These are phyloP conservation scores for Etheostoma perlongum DNA, from an alignment of 2,797 vertebrate genomes.

Conservation along the genomic window DNA sequence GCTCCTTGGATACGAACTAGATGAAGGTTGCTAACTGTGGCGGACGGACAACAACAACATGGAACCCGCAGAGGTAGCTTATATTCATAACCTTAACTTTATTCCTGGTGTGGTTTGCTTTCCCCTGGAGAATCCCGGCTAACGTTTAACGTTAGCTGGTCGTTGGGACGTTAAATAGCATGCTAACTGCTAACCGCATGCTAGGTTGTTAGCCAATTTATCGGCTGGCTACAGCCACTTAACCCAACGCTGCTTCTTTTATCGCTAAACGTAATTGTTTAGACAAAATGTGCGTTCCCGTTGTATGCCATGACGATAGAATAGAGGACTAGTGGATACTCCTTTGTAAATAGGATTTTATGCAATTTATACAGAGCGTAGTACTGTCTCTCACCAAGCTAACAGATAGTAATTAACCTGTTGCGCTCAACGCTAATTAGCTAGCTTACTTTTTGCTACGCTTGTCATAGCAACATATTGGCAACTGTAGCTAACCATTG, in stretches of 20 bases:
- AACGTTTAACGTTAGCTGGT: not conserved
- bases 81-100: not conserved
- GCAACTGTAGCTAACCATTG: not conserved
- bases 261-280: not conserved
- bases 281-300: too few relatives aligned
- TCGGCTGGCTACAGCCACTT: too few relatives aligned
- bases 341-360: not conserved
- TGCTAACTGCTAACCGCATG: too few relatives aligned
- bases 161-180: not conserved
- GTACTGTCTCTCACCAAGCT: not conserved
- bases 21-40: slow-evolving; percentile 52
- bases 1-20: slow-evolving; percentile 61
- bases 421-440: slow-evolving; percentile 9
- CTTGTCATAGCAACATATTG: not conserved
- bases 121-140: not conserved
- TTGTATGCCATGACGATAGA: too few relatives aligned
- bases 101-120: fast-evolving
- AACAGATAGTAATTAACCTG: slow-evolving; percentile 7
- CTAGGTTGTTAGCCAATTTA: not conserved
- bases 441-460: not conserved
- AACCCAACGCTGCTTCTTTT: not conserved
- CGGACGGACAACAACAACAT: slow-evolving; percentile 57
- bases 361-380: not conserved
- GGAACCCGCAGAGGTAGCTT: slow-evolving; percentile 57
- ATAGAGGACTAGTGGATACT: not conserved